A percentile compares a stretch with the other conserved stretches of the same genome.
Evolutionary conservation across 2,888 invertebrate species (phyloP).

Genomic region (Norana najaformis): DNA sequence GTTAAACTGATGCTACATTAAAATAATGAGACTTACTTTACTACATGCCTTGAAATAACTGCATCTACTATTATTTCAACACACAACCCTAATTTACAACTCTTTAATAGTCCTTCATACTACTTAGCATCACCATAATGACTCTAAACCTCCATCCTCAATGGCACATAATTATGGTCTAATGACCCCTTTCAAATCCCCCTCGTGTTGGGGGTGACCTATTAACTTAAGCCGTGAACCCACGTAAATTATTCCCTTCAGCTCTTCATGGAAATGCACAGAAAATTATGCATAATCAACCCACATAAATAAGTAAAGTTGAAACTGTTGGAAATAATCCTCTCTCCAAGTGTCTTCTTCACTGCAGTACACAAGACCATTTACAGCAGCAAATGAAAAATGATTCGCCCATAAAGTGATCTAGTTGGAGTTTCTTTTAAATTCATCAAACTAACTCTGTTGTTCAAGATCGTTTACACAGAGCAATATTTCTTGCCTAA

Average conservation of each 20-base stretch:
- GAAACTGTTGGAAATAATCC: not conserved
- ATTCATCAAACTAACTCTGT: not conserved
- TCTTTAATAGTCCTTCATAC: not conserved
- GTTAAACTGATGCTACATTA: not conserved
- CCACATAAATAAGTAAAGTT: not conserved
- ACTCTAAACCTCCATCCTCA: not conserved
- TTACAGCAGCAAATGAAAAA: too few species aligned
- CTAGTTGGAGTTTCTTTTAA: not conserved
- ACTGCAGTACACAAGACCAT: too few species aligned
- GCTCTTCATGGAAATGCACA: not conserved
- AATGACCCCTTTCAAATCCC: not conserved
- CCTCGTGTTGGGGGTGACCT: not conserved
- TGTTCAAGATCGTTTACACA: not conserved
- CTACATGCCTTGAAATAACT: not conserved
- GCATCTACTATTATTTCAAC: not conserved
- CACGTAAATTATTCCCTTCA: not conserved
- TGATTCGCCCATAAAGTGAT: not conserved
- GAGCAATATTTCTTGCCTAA: not conserved
- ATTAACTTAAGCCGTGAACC: not conserved
- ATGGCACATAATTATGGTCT: not conserved
- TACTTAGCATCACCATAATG: conserved; percentile 2
- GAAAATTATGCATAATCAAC: not conserved
- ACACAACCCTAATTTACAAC: not conserved
- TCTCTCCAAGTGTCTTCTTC: too few species aligned
- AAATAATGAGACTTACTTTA: conserved; percentile 1